Evolutionary conservation across 2,113 vertebrate species (phyloP), one percentile per base, ranked within the genome.

Genomic region (Hipposideros armiger): DNA sequence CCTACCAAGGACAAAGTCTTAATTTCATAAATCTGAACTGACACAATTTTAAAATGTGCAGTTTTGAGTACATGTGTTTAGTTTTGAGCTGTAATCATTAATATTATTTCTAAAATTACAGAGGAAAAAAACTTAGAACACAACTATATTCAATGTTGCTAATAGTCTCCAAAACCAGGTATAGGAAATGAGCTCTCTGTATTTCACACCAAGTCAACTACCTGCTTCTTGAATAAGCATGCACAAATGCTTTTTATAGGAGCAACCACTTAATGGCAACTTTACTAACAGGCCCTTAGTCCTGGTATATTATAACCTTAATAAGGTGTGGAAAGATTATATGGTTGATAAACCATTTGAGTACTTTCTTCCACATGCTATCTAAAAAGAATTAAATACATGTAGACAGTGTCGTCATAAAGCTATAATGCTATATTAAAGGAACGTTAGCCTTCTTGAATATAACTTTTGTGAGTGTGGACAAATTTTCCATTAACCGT

Each of bases 311-410:
- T 84, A 40, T 60, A 91, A 42, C 7, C 54, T 91, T 85, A 89
- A 70, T 54, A 91, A 22, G 32, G 7, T 86, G 17, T 60, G 3
- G 83, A 73, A 95, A 70, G 24, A 72, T 42, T 62, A 81, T n/a
- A 94, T 54, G 24, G 76, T 36, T 87, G 60, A 17, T 47, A 84
- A 86, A 70, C 19, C 13, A 92, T 40, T 83, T 87, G 26, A 82
- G 76, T 74, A 50, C 40, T 74, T 87, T 72, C 47, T 86, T 78
- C 64, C 67, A 87, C 16, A 77, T 87, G 16, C 30, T 83, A 76
- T 58, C 72, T 78, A 47, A 13, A 15, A 96, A 87, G 28, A 90
- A 92, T 74, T 56, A 92, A 76, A 81, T 47, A 80, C 19, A 93
- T 20, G 9, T 19, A 91, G 32, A 60, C 22, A 87, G 7, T 50